Evolutionary conservation across 2,113 vertebrate species (phyloP).

Genomic region (Gadus macrocephalus): DNA sequence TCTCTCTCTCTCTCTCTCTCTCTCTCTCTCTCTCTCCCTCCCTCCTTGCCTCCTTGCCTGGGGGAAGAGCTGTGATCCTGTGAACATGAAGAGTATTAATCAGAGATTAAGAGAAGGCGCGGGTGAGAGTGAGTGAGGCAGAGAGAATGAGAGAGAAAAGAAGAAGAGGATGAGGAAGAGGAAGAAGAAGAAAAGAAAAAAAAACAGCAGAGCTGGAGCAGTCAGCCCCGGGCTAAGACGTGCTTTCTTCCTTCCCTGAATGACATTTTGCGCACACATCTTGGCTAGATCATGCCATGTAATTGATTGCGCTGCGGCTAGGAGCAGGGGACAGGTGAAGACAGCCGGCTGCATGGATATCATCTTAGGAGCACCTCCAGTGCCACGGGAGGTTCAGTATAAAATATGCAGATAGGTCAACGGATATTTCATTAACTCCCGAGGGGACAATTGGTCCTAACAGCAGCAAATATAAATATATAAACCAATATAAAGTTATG

Average conservation of each 20-base stretch:
- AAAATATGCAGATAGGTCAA: too few species aligned
- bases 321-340: too few species aligned
- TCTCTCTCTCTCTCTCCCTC: conserved; percentile 15
- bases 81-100: conserved; percentile 24
- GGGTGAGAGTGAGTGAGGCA: background rate
- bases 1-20: too few species aligned
- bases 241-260: conserved; percentile 33
- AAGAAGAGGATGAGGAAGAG: background rate
- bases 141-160: background rate
- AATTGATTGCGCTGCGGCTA: too few species aligned
- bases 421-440: too few species aligned
- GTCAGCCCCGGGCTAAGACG: conserved; percentile 39
- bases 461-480: too few species aligned
- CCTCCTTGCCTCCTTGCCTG: background rate
- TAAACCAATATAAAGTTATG: too few species aligned
- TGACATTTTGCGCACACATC: conserved; percentile 22
- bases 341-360: too few species aligned
- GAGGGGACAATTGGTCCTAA: too few species aligned
- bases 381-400: background rate
- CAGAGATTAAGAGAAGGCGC: conserved; percentile 28
- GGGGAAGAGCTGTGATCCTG: conserved; percentile 24
- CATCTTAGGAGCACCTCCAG: too few species aligned
- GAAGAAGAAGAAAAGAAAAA: too few species aligned
- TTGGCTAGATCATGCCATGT: conserved; percentile 25
- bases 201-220: background rate